Evolutionary conservation across 2,113 vertebrate genomes (phyloP), one percentile per base, ranked within the genome.

Genomic region (Stomatorhinus ivindoensis): DNA sequence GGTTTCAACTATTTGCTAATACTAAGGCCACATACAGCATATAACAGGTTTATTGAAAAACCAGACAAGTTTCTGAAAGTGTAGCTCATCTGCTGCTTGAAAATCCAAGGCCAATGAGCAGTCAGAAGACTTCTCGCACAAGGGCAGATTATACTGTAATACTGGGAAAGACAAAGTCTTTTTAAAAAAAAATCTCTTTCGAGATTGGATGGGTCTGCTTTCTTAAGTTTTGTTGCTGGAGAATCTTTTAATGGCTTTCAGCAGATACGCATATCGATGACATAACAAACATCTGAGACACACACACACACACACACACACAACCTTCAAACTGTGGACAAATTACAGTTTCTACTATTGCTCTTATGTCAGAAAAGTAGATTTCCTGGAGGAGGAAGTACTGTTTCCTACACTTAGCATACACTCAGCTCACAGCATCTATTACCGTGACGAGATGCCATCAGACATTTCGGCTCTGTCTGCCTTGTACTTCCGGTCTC

Each of bases 401-500:
- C 69, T 35, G 91, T 85, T 90, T 89, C 91, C 91, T 39, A 88
- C 91, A 76, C 87, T 90, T 89, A 84, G 89, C 88, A 92, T 92
- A 93, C 93, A 92, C 91, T 89, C 90, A 92, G 92, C 91, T 93
- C 92, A 92, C 92, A 90, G 92, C 55, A 31, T 61, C 86, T 24
- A 87, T 87, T 87, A 87, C 35, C 0, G 90, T 92, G 91, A 94
- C 93, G 93, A 95, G 94, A 93, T 92, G 90, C 92, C 92, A 94
- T 94, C 95, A 93, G 91, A 93, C 95, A 93, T 92, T 93, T 50
- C 92, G 92, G 94, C 94, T 94, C 94, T 92, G 93, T 90, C 6
- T 91, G 93, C 88, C 92, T 92, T 93, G 93, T 94, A 92, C 92
- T 94, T 92, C 42, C 91, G 89, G 55, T 35, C 87, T 44, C 35